Conservation (phyloP, 2,888 invertebrate species). For the Lochmaea crataegi region DNA sequence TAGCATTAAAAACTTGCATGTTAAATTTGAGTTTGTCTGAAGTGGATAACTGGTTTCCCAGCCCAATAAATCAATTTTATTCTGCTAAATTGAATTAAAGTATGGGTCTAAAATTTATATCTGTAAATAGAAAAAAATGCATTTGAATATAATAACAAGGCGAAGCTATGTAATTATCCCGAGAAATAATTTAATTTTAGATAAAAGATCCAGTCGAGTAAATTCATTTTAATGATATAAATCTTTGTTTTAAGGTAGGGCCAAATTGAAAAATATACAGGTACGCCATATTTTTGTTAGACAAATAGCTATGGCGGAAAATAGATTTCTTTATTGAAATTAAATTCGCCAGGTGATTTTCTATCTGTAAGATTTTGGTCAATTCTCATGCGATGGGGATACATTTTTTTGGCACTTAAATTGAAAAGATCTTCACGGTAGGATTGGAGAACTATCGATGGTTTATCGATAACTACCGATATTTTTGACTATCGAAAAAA, state of each 20-base stretch:
- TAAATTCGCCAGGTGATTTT: too few relatives aligned
- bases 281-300: background rate
- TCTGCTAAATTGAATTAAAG: constrained; percentile 3
- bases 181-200: constrained; percentile 8
- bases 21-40: too few relatives aligned
- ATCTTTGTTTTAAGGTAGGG: constrained; percentile 16
- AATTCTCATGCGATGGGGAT: too few relatives aligned
- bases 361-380: too few relatives aligned
- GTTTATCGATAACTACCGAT: too few relatives aligned
- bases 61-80: constrained; percentile 1
- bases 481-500: too few relatives aligned
- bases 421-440: too few relatives aligned
- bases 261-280: constrained; percentile 2
- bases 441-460: too few relatives aligned
- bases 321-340: background rate
- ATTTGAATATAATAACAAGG: constrained; percentile 11
- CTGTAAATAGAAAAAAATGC: constrained; percentile 7
- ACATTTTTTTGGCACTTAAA: too few relatives aligned
- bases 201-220: background rate
- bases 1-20: too few relatives aligned
- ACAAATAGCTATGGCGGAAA: background rate
- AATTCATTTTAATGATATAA: constrained; percentile 9
- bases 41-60: too few relatives aligned
- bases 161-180: constrained; percentile 6
- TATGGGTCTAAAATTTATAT: constrained; percentile 1